These are phyloP conservation scores for Leptodirus hochenwartii DNA, from an alignment of 2,888 invertebrate species.

Conservation along the genomic window DNA sequence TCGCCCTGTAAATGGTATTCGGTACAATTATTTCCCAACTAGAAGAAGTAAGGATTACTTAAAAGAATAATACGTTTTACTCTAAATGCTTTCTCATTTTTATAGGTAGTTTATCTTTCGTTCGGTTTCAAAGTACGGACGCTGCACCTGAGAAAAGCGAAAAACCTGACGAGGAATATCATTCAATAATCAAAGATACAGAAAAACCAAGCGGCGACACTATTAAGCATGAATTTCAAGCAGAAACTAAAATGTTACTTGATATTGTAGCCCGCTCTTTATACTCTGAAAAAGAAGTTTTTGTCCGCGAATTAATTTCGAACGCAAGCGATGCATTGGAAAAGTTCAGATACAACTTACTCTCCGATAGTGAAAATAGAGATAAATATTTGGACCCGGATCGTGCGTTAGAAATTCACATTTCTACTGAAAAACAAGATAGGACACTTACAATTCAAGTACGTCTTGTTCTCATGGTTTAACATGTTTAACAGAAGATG, in stretches of 20 bases:
- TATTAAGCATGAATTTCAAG: slow-evolving; percentile 77
- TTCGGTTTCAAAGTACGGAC: slow-evolving; percentile 1
- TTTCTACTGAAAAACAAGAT: slow-evolving; percentile 72
- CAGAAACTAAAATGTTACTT: slow-evolving; percentile 86
- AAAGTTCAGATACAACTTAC: slow-evolving; percentile 68
- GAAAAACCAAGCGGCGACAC: slow-evolving; percentile 41
- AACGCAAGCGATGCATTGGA: slow-evolving; percentile 96
- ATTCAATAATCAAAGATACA: slow-evolving; percentile 39
- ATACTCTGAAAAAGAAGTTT: slow-evolving; percentile 96
- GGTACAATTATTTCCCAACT: too few species aligned
- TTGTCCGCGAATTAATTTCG: slow-evolving; percentile 86
- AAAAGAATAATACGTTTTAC: too few species aligned
- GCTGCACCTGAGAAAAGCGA: too few species aligned
- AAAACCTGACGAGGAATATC: slow-evolving; percentile 34
- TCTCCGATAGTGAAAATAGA: slow-evolving; percentile 30
- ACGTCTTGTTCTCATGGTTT: slow-evolving; percentile 13
- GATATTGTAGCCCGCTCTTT: slow-evolving; percentile 95
- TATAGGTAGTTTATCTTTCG: too few species aligned
- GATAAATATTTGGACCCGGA: slow-evolving; percentile 37
- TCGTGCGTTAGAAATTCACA: slow-evolving; percentile 66
- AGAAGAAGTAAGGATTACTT: too few species aligned
- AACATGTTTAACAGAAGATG: neutral
- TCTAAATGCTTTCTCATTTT: too few species aligned
- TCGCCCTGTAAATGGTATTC: too few species aligned
- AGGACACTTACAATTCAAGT: slow-evolving; percentile 76